phyloP scores from a whole-genome alignment of 2,797 vertebrate species.

The Coregonus ussuriensis region DNA sequence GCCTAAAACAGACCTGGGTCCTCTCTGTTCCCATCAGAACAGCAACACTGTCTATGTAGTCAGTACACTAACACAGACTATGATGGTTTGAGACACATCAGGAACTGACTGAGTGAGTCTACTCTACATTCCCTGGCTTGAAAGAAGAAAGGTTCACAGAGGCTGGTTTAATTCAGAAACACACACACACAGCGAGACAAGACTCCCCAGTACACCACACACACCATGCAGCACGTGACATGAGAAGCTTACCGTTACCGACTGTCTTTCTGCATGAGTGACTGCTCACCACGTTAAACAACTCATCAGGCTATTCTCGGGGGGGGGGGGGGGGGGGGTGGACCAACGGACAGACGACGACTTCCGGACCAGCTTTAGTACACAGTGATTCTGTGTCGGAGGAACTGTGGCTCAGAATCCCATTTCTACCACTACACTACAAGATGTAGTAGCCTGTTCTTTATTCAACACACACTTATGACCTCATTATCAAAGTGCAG shows the following conservation, averaged over 20 bases:
- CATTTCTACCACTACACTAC: conserved; percentile 14
- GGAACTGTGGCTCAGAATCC: background rate
- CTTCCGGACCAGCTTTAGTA: conserved; percentile 7
- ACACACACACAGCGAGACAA: background rate
- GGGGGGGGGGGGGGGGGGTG: conserved; percentile 2
- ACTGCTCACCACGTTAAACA: conserved; percentile 19
- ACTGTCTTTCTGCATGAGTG: conserved; percentile 44
- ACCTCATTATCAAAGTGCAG: conserved; percentile 39
- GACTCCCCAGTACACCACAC: background rate
- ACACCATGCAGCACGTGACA: background rate
- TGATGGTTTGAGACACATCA: background rate
- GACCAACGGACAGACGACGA: too few relatives aligned
- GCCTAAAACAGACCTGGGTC: background rate
- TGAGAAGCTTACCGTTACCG: conserved; percentile 35
- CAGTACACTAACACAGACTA: conserved; percentile 45
- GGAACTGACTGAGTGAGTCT: background rate
- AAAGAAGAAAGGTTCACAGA: conserved; percentile 23
- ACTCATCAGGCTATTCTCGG: conserved; percentile 28
- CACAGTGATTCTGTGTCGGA: background rate
- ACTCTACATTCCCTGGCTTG: too few relatives aligned
- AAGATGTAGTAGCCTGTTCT: conserved; percentile 33
- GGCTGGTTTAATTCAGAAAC: conserved; percentile 26
- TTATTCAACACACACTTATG: conserved; percentile 45
- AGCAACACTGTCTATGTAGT: conserved; percentile 50
- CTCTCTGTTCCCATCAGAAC: conserved; percentile 9